Conservation (phyloP, 2,113 vertebrate species). For the Antechinus stuartii region DNA sequence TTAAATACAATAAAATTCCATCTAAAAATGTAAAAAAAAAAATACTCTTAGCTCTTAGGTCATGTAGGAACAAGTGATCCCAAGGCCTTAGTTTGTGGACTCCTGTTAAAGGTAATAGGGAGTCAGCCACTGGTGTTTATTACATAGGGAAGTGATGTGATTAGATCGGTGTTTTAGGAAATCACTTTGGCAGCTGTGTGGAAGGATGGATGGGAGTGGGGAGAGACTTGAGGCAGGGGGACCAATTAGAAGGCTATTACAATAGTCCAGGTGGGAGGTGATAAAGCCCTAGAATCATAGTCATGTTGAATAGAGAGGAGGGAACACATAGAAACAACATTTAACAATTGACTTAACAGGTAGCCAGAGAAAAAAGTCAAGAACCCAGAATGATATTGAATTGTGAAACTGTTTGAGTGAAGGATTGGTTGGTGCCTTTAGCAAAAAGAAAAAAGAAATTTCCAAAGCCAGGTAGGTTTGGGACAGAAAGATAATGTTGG, state of each 20-base stretch:
- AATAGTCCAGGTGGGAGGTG: not conserved
- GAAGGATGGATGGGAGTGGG: not conserved
- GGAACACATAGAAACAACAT: not conserved
- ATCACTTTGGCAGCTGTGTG: constrained; percentile 2
- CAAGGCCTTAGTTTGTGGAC: not conserved
- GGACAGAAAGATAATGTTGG: not conserved
- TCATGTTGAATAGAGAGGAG: not conserved
- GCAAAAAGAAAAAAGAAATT: not conserved
- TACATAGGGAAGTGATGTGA: not conserved
- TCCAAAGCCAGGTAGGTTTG: not conserved
- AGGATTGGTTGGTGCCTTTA: not conserved
- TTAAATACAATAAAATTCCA: not conserved
- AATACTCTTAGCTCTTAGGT: not conserved
- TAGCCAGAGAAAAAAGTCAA: not conserved
- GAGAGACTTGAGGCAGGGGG: not conserved
- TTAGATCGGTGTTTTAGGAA: not conserved
- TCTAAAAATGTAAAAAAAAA: not conserved
- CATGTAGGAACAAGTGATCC: not conserved
- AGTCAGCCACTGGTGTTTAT: not conserved
- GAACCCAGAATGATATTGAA: not conserved
- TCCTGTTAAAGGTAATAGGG: not conserved
- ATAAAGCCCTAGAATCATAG: not conserved
- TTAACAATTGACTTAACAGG: not conserved
- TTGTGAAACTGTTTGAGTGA: not conserved
- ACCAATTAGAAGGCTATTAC: not conserved